Percentiles rank a stretch among this genome's conserved stretches.
Evolutionary conservation across 30 jellyfish, hydroid and myxozoan species (phyloP).

Genomic region (Aurelia sp.): DNA sequence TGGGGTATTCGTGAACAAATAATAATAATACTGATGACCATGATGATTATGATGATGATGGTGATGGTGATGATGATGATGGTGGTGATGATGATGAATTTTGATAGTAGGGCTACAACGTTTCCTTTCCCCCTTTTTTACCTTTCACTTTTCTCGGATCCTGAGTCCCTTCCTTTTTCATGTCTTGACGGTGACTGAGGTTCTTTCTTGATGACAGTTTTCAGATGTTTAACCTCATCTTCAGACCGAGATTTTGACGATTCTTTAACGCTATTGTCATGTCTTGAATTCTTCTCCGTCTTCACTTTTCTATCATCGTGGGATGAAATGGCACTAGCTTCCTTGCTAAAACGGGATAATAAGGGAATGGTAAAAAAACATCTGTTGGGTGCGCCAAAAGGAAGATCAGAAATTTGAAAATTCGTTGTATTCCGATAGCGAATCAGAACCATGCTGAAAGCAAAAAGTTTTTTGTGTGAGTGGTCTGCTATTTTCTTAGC

Average conservation of each 20-base stretch:
- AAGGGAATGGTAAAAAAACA: too few relatives aligned
- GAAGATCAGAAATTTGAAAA: background rate
- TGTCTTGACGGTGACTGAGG: constrained; percentile 59
- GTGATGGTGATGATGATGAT: too few relatives aligned
- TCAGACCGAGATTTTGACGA: constrained; percentile 69
- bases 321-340: background rate
- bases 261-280: constrained; percentile 35
- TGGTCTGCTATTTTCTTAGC: background rate
- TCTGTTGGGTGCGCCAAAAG: too few relatives aligned
- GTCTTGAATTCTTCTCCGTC: constrained; percentile 34
- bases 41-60: too few relatives aligned
- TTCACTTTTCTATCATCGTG: constrained; percentile 15
- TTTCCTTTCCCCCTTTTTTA: background rate
- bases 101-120: too few relatives aligned
- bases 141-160: constrained; percentile 60
- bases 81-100: too few relatives aligned
- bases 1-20: too few relatives aligned
- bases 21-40: too few relatives aligned
- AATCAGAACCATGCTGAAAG: background rate
- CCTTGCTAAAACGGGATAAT: constrained; percentile 10
- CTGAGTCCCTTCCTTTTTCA: constrained; percentile 59
- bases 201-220: constrained; percentile 20
- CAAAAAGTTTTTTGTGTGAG: background rate
- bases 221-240: constrained; percentile 53
- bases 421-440: background rate